Evolutionary conservation across 2,797 vertebrate species (phyloP), one percentile per base, ranked within the genome.

Genomic region (Eulemur coronatus): DNA sequence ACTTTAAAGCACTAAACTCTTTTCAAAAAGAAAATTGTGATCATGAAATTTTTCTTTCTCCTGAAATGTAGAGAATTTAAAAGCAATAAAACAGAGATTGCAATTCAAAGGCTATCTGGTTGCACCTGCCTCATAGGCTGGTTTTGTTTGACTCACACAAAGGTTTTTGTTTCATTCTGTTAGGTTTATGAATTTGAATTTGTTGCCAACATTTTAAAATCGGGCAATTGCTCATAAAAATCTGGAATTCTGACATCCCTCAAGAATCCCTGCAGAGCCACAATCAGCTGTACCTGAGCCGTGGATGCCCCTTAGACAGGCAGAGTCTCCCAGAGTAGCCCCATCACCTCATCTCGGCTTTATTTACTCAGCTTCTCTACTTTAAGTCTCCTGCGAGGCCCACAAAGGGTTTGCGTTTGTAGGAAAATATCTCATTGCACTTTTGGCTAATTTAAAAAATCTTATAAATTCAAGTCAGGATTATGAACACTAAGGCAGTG

Each of bases 1-100:
- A 82, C 84, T 94, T 90, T 75, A 88, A 96, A 67, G 80, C 79
- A 78, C 52, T 78, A 84, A 95, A 84, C 24, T 80, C 89, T 96
- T 92, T 89, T 93, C 96, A 90, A 63, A 87, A 89, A 93, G 84
- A 90, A 97, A 95, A 91, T 38, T 87, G 14, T 82, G 67, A 94
- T 70, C 69, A 85, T 24, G 43, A n/a, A 70, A 69, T 48, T 88
- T 94, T 92, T 93, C 79, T 84, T 94, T 95, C 87, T 94, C 57
- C 26, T 94, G 61, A 96, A 96, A 61, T 20, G 41, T 1, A 81
- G 38, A 30, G 43, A 59, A 46, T 90, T 96, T 84, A 41, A 26
- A 96, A 81, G 41, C 46, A 72, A 46, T 75, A 80, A 86, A 91
- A 85, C 79, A 61, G 35, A 96, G 87, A 95, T 75, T 92, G 46